phyloP scores from a whole-genome alignment of 1,140 invertebrate species.

The Dendrolimus punctatus region DNA sequence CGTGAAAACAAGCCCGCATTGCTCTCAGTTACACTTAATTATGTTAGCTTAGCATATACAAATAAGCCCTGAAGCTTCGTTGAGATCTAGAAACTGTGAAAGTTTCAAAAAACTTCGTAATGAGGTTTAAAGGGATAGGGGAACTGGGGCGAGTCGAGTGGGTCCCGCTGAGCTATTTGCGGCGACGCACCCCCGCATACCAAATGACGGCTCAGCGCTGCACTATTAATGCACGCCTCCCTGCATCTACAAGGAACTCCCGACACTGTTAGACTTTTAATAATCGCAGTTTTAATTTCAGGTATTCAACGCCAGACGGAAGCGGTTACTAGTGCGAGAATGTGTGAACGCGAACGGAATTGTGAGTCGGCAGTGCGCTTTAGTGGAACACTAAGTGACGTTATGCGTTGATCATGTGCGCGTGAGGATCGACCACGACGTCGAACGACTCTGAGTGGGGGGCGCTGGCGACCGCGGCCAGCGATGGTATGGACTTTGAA shows the following conservation, averaged over 20 bases:
- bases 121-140: constrained; percentile 31
- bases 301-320: constrained; percentile 9
- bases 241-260: constrained; percentile 22
- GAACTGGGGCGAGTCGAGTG: constrained; percentile 13
- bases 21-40: no score
- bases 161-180: constrained; percentile 26
- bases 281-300: constrained; percentile 26
- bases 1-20: no score
- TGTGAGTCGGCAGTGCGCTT: no score
- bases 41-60: no score
- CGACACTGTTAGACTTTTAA: constrained; percentile 1
- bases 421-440: constrained; percentile 51
- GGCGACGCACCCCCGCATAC: constrained; percentile 27
- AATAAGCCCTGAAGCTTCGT: no score
- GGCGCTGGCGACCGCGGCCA: constrained; percentile 56
- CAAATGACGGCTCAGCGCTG: constrained; percentile 8
- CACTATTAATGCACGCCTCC: constrained; percentile 7
- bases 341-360: constrained; percentile 13
- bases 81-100: no score
- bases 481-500: constrained; percentile 66
- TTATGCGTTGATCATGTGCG: constrained; percentile 45
- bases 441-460: constrained; percentile 48
- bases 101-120: constrained; percentile 32
- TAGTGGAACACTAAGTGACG: constrained; percentile 12
- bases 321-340: constrained; percentile 18